These are phyloP conservation scores for Phoxinus phoxinus DNA, from an alignment of 2,113 vertebrate genomes.

Conservation along the genomic window DNA sequence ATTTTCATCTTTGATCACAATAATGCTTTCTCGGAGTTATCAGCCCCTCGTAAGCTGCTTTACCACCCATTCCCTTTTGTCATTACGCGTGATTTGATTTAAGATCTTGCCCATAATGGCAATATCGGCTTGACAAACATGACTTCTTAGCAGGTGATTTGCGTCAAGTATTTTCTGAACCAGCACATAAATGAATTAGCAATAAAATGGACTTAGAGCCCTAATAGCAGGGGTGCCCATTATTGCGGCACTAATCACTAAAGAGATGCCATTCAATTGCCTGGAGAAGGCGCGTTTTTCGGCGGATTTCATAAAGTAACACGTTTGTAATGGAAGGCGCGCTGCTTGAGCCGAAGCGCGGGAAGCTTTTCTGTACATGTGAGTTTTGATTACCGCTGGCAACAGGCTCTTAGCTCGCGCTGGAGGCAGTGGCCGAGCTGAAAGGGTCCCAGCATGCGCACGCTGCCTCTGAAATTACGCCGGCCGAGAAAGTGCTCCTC, in stretches of 20 bases:
- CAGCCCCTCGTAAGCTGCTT: constrained; percentile 70
- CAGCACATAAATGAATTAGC: constrained; percentile 99
- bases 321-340: constrained; percentile 99
- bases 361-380: constrained; percentile 94
- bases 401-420: constrained; percentile 96
- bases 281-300: constrained; percentile 97
- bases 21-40: constrained; percentile 73
- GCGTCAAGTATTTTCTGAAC: constrained; percentile 93
- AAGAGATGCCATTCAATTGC: constrained; percentile 99
- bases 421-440: constrained; percentile 89
- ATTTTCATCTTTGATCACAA: constrained; percentile 73
- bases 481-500: constrained; percentile 85
- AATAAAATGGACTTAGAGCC: constrained; percentile 96
- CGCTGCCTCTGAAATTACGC: constrained; percentile 94
- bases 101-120: constrained; percentile 91
- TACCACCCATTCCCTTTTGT: constrained; percentile 76
- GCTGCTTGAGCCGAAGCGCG: constrained; percentile 95
- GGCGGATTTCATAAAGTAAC: constrained; percentile 95
- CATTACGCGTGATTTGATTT: constrained; percentile 86
- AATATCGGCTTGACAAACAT: constrained; percentile 93
- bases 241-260: constrained; percentile 99
- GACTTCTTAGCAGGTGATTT: constrained; percentile 97
- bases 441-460: constrained; percentile 98
- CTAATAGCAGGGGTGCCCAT: constrained; percentile 96
- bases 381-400: constrained; percentile 98